Evolutionary conservation across 1,140 invertebrate species (phyloP), one percentile per base, ranked within the genome.

Genomic region (Drosophila jambulina): DNA sequence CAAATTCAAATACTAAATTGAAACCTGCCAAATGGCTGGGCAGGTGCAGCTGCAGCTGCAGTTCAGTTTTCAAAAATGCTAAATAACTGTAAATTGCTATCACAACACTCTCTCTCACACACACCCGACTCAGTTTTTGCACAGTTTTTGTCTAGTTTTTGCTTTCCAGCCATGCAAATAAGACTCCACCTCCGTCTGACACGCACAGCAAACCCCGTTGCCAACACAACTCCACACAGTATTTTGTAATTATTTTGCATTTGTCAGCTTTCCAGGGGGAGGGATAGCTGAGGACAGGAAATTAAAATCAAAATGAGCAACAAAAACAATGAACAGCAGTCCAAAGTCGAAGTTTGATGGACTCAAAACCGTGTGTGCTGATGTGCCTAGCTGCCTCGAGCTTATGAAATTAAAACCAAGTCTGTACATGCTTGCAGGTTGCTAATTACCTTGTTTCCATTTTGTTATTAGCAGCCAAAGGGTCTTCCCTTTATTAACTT

Each of bases 211-310:
- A 36, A 46, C 56, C 42, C 19, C 48, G 53, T 65, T 67, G 56
- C 61, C 29, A 29, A 58, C 61, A 61, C 36, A 59, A 48, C 34
- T 76, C 15, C 15, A 13, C 8, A 21, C 34, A 21, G 36, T 23
- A 27, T 40, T 75, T 82, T 75, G 46, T 80, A 84, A 84, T 84
- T 83, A 80, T 84, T 83, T 83, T 83, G 78, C 63, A 65, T 75
- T 53, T 77, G 49, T 40, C 54, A 65, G 60, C 21, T 34, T 5
- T 29, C n/a, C 27, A 23, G 38, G 12, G 9, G 21, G 10, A 25
- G 29, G 42, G n/a, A 46, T 36, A 12, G 12, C 12, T n/a, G 45
- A 43, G 48, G 54, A 63, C 77, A 84, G 77, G 77, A 84, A 84
- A 84, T 80, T 80, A 77, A 84, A 80, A 84, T 61, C 49, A 77